Conservation (phyloP, 2,888 invertebrate species). For the Autographa pulchrina region DNA sequence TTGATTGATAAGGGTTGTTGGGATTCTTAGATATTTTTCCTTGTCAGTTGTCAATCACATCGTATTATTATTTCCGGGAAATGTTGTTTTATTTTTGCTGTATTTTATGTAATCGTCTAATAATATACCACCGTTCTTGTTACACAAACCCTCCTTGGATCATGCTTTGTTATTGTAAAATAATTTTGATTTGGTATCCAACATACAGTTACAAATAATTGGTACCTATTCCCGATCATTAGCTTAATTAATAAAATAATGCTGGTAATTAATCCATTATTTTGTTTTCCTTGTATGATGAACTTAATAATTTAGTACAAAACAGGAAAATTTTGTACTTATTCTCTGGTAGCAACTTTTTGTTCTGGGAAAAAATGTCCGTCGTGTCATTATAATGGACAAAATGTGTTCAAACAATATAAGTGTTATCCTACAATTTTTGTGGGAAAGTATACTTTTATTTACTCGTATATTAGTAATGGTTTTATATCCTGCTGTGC, state of each 20-base stretch:
- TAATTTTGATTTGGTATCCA: background rate
- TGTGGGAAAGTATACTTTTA: slow-evolving; percentile 12
- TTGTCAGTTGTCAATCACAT: background rate
- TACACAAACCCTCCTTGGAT: background rate
- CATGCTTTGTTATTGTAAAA: background rate
- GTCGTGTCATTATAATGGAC: background rate
- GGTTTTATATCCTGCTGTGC: slow-evolving; percentile 50
- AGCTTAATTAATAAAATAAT: slow-evolving; percentile 33
- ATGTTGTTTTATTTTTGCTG: background rate
- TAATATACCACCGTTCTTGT: background rate
- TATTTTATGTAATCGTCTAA: background rate
- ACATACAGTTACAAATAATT: slow-evolving; percentile 8
- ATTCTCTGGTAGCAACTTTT: background rate
- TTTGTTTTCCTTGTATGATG: slow-evolving; percentile 43
- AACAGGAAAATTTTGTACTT: slow-evolving; percentile 40
- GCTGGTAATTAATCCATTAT: slow-evolving; percentile 14
- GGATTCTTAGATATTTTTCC: background rate
- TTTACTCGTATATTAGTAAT: slow-evolving; percentile 28
- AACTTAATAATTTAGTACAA: slow-evolving; percentile 7
- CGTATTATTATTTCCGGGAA: background rate
- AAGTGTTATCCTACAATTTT: background rate
- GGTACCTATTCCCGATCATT: slow-evolving; percentile 22
- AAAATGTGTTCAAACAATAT: background rate
- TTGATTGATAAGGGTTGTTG: background rate
- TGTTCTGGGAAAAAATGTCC: slow-evolving; percentile 4